Conservation (phyloP, 2,113 vertebrate species). For the Alexandromys fortis region DNA sequence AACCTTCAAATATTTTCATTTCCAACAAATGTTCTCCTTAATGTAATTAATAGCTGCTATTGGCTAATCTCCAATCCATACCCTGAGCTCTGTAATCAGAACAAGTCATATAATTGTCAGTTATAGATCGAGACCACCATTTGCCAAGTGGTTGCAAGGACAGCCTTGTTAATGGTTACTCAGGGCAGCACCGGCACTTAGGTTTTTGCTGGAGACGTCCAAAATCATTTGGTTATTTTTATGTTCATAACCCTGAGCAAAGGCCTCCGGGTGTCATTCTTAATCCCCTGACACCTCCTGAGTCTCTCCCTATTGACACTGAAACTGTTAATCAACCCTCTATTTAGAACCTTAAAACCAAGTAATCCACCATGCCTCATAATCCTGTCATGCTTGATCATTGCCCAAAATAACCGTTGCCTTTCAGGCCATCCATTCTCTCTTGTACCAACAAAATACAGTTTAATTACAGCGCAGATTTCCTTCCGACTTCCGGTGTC, state of each 20-base stretch:
- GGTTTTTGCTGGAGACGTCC: neutral
- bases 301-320: neutral
- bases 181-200: neutral
- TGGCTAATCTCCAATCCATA: neutral
- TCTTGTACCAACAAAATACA: neutral
- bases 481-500: neutral
- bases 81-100: conserved; percentile 52
- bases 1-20: conserved; percentile 27
- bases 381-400: neutral
- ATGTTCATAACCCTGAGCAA: neutral
- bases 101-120: conserved; percentile 35
- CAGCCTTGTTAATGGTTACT: neutral
- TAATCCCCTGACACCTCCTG: neutral
- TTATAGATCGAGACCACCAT: neutral
- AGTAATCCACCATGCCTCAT: neutral
- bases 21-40: neutral
- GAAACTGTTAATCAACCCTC: conserved; percentile 42
- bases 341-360: conserved; percentile 44
- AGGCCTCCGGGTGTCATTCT: neutral
- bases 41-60: neutral
- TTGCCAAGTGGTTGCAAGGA: conserved; percentile 8
- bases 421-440: neutral
- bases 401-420: conserved; percentile 4
- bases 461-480: neutral
- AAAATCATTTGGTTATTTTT: conserved; percentile 43